Base-by-base conservation (phyloP, 2,113 vertebrate species). In the Crypturellus undulatus region DNA sequence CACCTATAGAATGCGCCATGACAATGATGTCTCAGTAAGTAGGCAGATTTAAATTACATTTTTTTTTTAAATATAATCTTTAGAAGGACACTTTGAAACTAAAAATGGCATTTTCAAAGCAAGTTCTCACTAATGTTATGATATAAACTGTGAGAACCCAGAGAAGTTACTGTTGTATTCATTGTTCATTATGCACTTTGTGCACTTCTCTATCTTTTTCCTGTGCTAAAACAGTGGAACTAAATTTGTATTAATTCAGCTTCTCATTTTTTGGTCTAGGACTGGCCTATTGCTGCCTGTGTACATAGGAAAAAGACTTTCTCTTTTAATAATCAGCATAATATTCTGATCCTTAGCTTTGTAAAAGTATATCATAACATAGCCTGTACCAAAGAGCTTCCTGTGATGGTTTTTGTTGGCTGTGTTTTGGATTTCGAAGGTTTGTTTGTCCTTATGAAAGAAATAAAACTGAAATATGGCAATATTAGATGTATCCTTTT, bases 1-100 rank as follows among this genome's bases (percentile, higher is more conserved):
- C 98, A 5, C 99, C 99, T 60, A 99, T 99, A 58, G 99, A 99
- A 97, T 99, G 99, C 96, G 99, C 99, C 91, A 99, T 99, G 99
- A 99, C 99, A 72, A 99, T 99, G 99, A 99, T 99, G 99, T 99
- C 99, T 3, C 99, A 99, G 99, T 99, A 97, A 99, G 99, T 99
- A 84, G 89, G 45, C 79, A 49, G 21, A 70, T 92, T 79, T 58
- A 72, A 9, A 58, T 18, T 30, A 56, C 7, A n/a, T 32, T 24
- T 14, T 43, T 43, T 71, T 21, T 60, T 69, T 49, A 22, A 22
- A 38, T 10, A 12, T 69, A 28, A 58, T 28, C 22, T 58, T 30
- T 34, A 47, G 52, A 81, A 40, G 64, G 24, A 58, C 30, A 67
- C 2, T 28, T 16, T 54, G 49, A 79, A 17, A 42, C 40, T 43